A percentile compares a stretch with the other conserved stretches of the same genome.
phyloP scores from a whole-genome alignment of 1,140 invertebrate genomes.

The Drosophila quadrilineata region DNA sequence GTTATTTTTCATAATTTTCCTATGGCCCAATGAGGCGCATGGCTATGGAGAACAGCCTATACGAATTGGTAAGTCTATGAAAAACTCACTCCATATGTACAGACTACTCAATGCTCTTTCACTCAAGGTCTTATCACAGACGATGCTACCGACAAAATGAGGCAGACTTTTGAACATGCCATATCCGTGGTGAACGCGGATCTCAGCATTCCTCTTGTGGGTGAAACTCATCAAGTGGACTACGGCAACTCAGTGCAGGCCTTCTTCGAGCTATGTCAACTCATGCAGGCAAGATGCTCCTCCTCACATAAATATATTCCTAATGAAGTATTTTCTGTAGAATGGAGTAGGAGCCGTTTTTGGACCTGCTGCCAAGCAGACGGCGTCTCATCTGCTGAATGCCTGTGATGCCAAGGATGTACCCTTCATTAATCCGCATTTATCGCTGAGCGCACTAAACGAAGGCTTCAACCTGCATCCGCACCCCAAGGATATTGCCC shows the following conservation, averaged over 20 bases:
- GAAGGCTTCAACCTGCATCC: slow-evolving; percentile 92
- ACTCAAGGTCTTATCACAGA: slow-evolving; percentile 73
- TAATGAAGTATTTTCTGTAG: slow-evolving; percentile 53
- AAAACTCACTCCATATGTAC: not conserved
- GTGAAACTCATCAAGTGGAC: slow-evolving; percentile 43
- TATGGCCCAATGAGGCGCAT: slow-evolving; percentile 33
- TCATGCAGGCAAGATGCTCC: slow-evolving; percentile 67
- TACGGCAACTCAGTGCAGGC: slow-evolving; percentile 80
- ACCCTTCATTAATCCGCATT: slow-evolving; percentile 90
- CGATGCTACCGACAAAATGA: slow-evolving; percentile 51
- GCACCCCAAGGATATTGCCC: slow-evolving; percentile 86
- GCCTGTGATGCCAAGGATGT: slow-evolving; percentile 94
- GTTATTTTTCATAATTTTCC: slow-evolving; percentile 19
- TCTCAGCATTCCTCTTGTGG: slow-evolving; percentile 56
- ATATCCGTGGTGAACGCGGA: slow-evolving; percentile 67
- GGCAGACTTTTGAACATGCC: slow-evolving; percentile 68
- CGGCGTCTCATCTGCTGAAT: slow-evolving; percentile 90
- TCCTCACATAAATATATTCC: slow-evolving; percentile 28
- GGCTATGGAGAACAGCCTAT: slow-evolving; percentile 49
- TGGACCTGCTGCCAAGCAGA: slow-evolving; percentile 87
- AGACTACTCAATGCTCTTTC: not conserved
- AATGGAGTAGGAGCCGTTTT: slow-evolving; percentile 89
- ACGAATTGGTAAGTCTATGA: slow-evolving; percentile 66
- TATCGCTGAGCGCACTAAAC: slow-evolving; percentile 83
- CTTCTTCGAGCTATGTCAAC: slow-evolving; percentile 73